Evolutionary conservation across 2,797 vertebrate species (phyloP), one percentile per base, ranked within the genome.

Genomic region (Xiphophorus birchmanni): DNA sequence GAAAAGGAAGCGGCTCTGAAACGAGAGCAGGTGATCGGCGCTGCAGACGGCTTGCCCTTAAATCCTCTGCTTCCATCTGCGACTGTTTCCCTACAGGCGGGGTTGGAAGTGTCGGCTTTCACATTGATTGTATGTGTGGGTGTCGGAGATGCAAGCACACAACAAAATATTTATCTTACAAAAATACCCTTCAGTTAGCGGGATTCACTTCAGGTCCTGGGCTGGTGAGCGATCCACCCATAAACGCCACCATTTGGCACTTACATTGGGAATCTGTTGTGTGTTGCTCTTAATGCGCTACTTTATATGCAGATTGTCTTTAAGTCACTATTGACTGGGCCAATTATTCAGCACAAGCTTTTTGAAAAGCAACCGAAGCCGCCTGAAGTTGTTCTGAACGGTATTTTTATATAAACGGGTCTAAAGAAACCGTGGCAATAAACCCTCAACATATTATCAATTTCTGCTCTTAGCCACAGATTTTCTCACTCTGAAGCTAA

Each of bases 71-170:
- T 73, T 82, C 71, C 73, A 56, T 75, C 75, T 81, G 80, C 75
- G 52, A 71, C 69, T 21, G 81, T 81, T 84, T 76, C 71, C 74
- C 69, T 77, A 4, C 44, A 73, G 76, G 63, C 37, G 79, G 79
- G 52, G 82, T 60, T 63, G 75, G 54, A 85, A 81, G 91, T 86
- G 80, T 87, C 83, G 75, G 65, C 52, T 76, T 87, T 87, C 73
- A 77, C 71, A 80, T 76, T 82, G 85, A 86, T 83, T 77, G 65
- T 85, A 67, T 82, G 80, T 82, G 81, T 86, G 78, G 86, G 76
- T 56, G 58, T 79, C 75, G 45, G 79, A 79, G 74, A 84, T 45
- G 74, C 8, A 77, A 45, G 26, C 60, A 0, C 56, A 29, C 23
- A 83, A 75, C 67, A 77, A 69, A 29, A 42, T 60, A 21, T 76